phyloP scores from a whole-genome alignment of 2,797 vertebrate species.

The Iguana delicatissima region DNA sequence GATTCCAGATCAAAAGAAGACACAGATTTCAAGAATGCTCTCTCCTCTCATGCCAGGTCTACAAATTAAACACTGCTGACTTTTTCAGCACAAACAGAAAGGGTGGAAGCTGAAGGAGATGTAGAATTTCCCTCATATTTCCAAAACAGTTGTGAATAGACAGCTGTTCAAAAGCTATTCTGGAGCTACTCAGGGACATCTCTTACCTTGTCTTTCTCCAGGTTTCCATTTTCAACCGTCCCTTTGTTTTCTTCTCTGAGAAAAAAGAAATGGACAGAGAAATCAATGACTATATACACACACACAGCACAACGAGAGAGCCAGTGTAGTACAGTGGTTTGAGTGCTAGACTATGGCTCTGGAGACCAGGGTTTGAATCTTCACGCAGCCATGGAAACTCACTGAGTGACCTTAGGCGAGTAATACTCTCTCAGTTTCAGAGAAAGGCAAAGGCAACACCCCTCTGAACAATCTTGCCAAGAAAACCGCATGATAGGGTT shows the following conservation, averaged over 20 bases:
- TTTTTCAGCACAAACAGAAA: background rate
- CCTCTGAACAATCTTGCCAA: too few species aligned
- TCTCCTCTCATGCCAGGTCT: background rate
- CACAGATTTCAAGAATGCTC: background rate
- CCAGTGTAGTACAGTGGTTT: background rate
- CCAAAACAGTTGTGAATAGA: background rate
- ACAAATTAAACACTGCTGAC: background rate
- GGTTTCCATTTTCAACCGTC: constrained; percentile 75
- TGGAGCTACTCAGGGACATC: background rate
- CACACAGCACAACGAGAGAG: background rate
- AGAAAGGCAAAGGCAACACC: too few species aligned
- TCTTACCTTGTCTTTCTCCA: constrained; percentile 82
- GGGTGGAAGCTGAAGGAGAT: background rate
- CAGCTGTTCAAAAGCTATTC: background rate
- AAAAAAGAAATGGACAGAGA: background rate
- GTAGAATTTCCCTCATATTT: background rate
- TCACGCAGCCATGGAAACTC: too few species aligned
- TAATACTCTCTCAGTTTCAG: too few species aligned
- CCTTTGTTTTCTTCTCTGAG: constrained; percentile 78
- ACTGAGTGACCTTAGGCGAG: too few species aligned
- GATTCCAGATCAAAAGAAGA: background rate
- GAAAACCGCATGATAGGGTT: too few species aligned
- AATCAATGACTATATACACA: background rate
- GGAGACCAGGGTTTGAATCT: too few species aligned
- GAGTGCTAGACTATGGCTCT: too few species aligned